Conservation (phyloP, 2,888 invertebrate genomes). For the Andrena dorsata region DNA sequence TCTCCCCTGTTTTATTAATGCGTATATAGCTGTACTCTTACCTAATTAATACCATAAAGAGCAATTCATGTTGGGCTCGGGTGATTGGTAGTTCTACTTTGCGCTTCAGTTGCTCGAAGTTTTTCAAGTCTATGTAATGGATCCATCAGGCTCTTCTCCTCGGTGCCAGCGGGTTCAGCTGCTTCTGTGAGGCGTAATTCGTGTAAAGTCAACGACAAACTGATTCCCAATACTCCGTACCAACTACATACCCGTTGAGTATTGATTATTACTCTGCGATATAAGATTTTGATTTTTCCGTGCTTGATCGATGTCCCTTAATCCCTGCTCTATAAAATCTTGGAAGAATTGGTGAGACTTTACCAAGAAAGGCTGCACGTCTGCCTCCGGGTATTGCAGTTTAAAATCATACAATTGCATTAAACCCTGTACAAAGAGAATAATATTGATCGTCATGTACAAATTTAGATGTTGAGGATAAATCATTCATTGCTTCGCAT, state of each 20-base stretch:
- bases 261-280: slow-evolving; percentile 77
- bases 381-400: slow-evolving; percentile 92
- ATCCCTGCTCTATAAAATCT: slow-evolving; percentile 92
- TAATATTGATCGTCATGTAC: not conserved
- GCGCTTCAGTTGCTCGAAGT: slow-evolving; percentile 80
- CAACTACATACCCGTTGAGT: slow-evolving; percentile 71
- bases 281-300: slow-evolving; percentile 81
- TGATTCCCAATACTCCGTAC: not conserved
- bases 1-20: not conserved
- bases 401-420: slow-evolving; percentile 92
- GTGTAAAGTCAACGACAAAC: not conserved
- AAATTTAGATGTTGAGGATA: not conserved
- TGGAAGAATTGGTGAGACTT: slow-evolving; percentile 95
- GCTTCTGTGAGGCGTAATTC: slow-evolving; percentile 49
- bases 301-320: slow-evolving; percentile 87
- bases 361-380: slow-evolving; percentile 92
- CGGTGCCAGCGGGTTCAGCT: slow-evolving; percentile 67
- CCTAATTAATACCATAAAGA: slow-evolving; percentile 54
- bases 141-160: slow-evolving; percentile 80
- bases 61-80: slow-evolving; percentile 78
- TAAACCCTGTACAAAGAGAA: slow-evolving; percentile 88
- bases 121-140: slow-evolving; percentile 82
- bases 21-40: slow-evolving; percentile 38
- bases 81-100: slow-evolving; percentile 78
- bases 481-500: slow-evolving; percentile 32